Evolutionary conservation across 2,888 invertebrate species (phyloP).

Genomic region (Pyralis farinalis): DNA sequence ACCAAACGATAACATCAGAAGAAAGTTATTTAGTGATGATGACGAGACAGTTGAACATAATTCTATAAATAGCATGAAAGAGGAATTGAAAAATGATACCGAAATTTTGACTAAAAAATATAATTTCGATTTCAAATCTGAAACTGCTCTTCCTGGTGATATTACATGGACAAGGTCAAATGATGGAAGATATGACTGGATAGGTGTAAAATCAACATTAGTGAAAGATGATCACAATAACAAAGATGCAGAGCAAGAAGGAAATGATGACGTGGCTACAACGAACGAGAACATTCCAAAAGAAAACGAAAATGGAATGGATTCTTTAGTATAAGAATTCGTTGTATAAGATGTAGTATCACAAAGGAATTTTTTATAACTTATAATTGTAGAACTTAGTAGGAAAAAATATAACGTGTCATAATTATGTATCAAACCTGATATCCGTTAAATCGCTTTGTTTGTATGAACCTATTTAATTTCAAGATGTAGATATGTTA

Average conservation of each 20-base stretch:
- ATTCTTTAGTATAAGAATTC: no score
- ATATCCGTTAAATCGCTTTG: no score
- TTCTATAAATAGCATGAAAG: conserved; percentile 40
- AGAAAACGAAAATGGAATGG: no score
- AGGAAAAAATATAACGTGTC: no score
- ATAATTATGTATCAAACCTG: no score
- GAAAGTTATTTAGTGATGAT: conserved; percentile 55
- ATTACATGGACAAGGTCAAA: conserved; percentile 5
- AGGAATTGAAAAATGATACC: conserved; percentile 31
- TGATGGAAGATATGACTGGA: conserved; percentile 3
- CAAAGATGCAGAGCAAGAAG: not conserved
- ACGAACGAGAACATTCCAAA: not conserved
- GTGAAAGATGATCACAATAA: not conserved
- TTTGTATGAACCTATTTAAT: no score
- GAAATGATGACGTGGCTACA: not conserved
- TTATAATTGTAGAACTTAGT: no score
- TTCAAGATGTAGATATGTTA: no score
- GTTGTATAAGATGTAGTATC: no score
- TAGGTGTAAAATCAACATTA: not conserved
- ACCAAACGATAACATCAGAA: conserved; percentile 43
- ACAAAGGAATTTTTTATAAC: no score
- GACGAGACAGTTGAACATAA: conserved; percentile 47
- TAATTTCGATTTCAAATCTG: conserved; percentile 82
- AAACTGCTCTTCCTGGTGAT: conserved; percentile 41
- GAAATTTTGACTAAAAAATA: conserved; percentile 58